Evolutionary conservation across 2,113 vertebrate genomes (phyloP).

Genomic region (Brienomyrus brachyistius): DNA sequence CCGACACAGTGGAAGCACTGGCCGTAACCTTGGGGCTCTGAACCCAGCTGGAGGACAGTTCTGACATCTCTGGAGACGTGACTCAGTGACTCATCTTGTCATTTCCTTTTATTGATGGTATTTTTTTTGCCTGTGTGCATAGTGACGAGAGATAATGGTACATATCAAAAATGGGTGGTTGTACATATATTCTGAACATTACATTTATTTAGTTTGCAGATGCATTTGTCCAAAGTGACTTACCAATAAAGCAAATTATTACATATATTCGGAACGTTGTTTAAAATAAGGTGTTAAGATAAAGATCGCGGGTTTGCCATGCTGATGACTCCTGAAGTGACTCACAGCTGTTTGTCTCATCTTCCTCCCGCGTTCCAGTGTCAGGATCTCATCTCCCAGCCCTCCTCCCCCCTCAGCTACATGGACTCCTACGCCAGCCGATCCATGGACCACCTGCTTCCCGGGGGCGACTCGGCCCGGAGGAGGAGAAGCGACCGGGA

Average conservation of each 20-base stretch:
- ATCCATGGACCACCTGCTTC: conserved; percentile 79
- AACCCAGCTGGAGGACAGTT: neutral
- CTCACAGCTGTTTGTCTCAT: neutral
- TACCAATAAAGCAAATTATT: neutral
- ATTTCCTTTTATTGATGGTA: neutral
- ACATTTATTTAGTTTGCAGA: neutral
- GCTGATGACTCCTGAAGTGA: neutral
- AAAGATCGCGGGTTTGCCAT: neutral
- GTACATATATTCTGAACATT: neutral
- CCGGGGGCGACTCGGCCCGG: conserved; percentile 59
- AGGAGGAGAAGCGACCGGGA: conserved; percentile 63
- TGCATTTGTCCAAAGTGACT: neutral
- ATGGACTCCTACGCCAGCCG: conserved; percentile 70
- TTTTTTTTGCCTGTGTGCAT: neutral
- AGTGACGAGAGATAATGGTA: neutral
- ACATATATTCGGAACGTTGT: neutral
- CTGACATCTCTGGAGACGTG: neutral
- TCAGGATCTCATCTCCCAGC: conserved; percentile 79
- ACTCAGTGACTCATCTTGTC: neutral
- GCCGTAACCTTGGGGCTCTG: neutral
- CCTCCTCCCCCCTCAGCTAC: conserved; percentile 73
- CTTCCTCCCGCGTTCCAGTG: conserved; percentile 57
- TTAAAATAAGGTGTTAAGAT: neutral
- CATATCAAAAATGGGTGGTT: neutral
- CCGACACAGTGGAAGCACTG: neutral